A percentile compares a stretch with the other conserved stretches of the same genome.
These are phyloP conservation scores for Zaprionus vittiger DNA, from an alignment of 1,140 invertebrate species.

Conservation along the genomic window DNA sequence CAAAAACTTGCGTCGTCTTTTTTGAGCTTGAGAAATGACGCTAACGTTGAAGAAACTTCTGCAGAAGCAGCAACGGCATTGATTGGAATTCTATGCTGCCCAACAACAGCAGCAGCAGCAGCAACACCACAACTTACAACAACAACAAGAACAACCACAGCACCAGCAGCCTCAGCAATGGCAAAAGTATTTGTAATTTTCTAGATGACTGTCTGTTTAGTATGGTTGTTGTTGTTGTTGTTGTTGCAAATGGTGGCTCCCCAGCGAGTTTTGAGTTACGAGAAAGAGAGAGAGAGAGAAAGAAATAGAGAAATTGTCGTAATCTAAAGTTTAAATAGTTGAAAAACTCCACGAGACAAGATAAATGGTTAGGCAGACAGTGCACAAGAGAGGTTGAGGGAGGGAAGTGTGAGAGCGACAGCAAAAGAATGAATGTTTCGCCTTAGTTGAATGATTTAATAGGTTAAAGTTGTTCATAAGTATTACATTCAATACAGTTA, in stretches of 20 bases:
- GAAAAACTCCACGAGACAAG: slow-evolving; percentile 58
- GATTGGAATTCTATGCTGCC: slow-evolving; percentile 56
- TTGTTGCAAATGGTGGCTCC: slow-evolving; percentile 38
- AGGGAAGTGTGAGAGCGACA: not conserved
- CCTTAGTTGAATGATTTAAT: slow-evolving; percentile 41
- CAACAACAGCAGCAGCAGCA: slow-evolving; percentile 14
- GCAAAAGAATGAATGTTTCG: slow-evolving; percentile 15
- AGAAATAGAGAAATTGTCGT: slow-evolving; percentile 70
- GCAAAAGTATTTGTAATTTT: slow-evolving; percentile 80
- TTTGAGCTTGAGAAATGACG: slow-evolving; percentile 78
- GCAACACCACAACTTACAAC: slow-evolving; percentile 15
- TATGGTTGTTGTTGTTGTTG: slow-evolving; percentile 31
- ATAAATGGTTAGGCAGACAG: slow-evolving; percentile 61
- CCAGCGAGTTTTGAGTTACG: slow-evolving; percentile 35
- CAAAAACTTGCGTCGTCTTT: slow-evolving; percentile 77
- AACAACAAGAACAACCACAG: not conserved
- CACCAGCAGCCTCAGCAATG: slow-evolving; percentile 48
- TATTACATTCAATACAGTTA: slow-evolving; percentile 38
- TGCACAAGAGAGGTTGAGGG: not conserved
- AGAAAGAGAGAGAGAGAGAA: slow-evolving; percentile 11
- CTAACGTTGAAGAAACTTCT: slow-evolving; percentile 56
- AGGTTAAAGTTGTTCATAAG: slow-evolving; percentile 44
- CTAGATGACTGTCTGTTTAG: slow-evolving; percentile 61
- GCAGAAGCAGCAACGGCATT: slow-evolving; percentile 36
- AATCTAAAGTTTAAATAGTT: slow-evolving; percentile 77